A percentile compares a stretch with the other conserved stretches of the same genome.
Evolutionary conservation across 1,140 invertebrate genomes (phyloP).

Genomic region (Drosophila setifemur): DNA sequence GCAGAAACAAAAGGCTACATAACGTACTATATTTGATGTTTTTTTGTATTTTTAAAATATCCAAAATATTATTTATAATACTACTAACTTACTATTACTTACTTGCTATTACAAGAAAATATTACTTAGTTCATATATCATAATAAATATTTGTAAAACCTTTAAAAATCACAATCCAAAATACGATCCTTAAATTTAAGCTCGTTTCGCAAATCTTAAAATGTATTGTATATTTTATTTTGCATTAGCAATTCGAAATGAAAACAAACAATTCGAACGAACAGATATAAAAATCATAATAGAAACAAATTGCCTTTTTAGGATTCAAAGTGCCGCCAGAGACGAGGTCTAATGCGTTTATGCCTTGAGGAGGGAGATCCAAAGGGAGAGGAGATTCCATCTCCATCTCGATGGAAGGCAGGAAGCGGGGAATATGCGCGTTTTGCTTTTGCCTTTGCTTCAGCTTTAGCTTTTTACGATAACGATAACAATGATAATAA

Average conservation of each 20-base stretch:
- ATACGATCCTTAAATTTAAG: not conserved
- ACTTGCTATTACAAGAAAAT: too few species aligned
- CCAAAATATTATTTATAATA: too few species aligned
- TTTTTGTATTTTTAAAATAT: too few species aligned
- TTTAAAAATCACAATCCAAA: not conserved
- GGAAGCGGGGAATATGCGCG: slow-evolving; percentile 27
- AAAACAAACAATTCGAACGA: slow-evolving; percentile 44
- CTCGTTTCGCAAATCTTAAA: not conserved
- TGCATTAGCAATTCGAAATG: slow-evolving; percentile 19
- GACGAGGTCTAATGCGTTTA: slow-evolving; percentile 49
- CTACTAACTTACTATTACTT: too few species aligned
- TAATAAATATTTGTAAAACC: too few species aligned
- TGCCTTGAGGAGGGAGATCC: slow-evolving; percentile 44
- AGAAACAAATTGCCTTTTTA: slow-evolving; percentile 67
- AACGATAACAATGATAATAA: slow-evolving; percentile 55
- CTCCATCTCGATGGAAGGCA: too few species aligned
- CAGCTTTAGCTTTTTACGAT: slow-evolving; percentile 45
- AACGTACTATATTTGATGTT: too few species aligned
- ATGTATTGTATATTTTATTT: not conserved
- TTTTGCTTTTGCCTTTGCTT: slow-evolving; percentile 38
- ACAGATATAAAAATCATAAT: slow-evolving; percentile 53
- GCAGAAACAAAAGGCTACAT: too few species aligned
- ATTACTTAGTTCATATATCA: too few species aligned
- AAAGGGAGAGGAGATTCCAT: slow-evolving; percentile 10
- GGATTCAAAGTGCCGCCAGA: slow-evolving; percentile 55